Evolutionary conservation across 2,797 vertebrate genomes (phyloP).

Genomic region (Smutsia gigantea): DNA sequence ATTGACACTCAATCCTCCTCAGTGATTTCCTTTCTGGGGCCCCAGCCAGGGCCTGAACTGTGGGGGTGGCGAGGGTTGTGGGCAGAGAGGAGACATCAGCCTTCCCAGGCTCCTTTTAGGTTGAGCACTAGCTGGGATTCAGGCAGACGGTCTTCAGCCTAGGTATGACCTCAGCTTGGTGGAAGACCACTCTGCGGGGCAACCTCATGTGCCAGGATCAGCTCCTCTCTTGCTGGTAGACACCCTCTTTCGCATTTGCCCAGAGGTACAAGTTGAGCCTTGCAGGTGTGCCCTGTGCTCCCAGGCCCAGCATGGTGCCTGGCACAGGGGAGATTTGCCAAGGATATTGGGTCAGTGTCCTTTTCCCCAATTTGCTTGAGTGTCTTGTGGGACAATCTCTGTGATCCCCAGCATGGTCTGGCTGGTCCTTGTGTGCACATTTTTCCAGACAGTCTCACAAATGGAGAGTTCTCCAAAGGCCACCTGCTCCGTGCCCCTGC

Average conservation of each 20-base stretch:
- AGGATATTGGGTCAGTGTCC: background rate
- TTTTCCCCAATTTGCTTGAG: background rate
- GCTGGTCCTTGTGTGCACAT: background rate
- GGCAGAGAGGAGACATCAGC: background rate
- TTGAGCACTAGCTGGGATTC: background rate
- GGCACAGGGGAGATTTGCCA: background rate
- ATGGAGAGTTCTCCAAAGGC: constrained; percentile 64
- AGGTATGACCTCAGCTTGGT: background rate
- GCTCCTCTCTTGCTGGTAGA: background rate
- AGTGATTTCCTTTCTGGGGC: constrained; percentile 62
- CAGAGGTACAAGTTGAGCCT: background rate
- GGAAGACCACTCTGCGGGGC: background rate
- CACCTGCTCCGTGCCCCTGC: background rate
- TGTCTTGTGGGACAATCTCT: background rate
- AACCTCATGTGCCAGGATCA: background rate
- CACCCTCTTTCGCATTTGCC: background rate
- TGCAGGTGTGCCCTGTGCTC: background rate
- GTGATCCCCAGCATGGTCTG: background rate
- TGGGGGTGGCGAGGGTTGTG: too few relatives aligned
- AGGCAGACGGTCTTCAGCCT: background rate
- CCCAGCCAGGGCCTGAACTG: constrained; percentile 1
- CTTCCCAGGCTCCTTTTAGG: background rate
- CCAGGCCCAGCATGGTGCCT: background rate
- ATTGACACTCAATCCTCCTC: constrained; percentile 61
- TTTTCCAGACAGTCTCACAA: background rate